A percentile compares a stretch with the other conserved stretches of the same genome.
phyloP scores from a whole-genome alignment of 2,797 vertebrate genomes.

The Meriones psammophilus region DNA sequence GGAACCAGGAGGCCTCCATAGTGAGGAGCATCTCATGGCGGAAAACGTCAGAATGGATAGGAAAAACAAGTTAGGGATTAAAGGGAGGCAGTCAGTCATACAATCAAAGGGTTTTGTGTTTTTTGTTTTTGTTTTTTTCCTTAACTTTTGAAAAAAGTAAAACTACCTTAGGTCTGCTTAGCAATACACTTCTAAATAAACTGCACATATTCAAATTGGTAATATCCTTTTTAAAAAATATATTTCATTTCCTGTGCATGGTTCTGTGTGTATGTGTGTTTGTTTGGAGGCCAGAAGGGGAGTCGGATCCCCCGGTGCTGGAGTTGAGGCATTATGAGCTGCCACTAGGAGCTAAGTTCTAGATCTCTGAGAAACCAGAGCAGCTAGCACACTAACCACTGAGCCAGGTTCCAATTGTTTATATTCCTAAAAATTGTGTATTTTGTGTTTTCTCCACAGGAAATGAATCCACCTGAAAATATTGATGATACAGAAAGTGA shows the following conservation, averaged over 20 bases:
- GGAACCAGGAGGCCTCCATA: not conserved
- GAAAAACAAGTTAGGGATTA: conserved; percentile 22
- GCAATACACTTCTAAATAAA: conserved; percentile 51
- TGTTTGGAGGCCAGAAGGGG: not conserved
- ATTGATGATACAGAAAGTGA: conserved; percentile 72
- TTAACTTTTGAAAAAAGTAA: conserved; percentile 49
- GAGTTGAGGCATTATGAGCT: not conserved
- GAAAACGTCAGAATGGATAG: not conserved
- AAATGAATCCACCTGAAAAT: conserved; percentile 69
- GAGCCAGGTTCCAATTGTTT: not conserved
- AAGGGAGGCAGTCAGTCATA: not conserved
- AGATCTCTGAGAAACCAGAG: not conserved
- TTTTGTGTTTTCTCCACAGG: conserved; percentile 70
- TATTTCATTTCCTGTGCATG: not conserved
- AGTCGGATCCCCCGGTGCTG: not conserved
- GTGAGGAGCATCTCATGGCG: not conserved
- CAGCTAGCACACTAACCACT: not conserved
- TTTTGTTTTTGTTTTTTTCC: not conserved
- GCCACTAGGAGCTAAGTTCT: not conserved
- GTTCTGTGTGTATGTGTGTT: no score
- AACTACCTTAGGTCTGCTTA: conserved; percentile 28
- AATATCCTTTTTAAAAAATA: no score
- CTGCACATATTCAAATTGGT: not conserved
- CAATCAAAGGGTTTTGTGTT: not conserved
- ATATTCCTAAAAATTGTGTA: conserved; percentile 36